A percentile compares a stretch with the other conserved stretches of the same genome.
These are phyloP conservation scores for Dendrolimus pini DNA, from an alignment of 2,888 invertebrate species.

Conservation along the genomic window DNA sequence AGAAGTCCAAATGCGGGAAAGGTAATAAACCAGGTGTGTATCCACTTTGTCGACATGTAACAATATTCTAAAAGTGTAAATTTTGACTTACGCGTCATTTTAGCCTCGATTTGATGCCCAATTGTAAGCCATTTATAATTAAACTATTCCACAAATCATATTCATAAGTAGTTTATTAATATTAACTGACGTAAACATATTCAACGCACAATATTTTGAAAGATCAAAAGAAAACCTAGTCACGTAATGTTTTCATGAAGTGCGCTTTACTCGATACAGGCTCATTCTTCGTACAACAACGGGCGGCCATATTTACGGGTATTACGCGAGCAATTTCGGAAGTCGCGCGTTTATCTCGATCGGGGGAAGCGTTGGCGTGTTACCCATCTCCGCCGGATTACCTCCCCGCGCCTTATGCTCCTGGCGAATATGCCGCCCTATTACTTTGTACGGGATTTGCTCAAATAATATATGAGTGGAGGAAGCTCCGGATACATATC, in stretches of 20 bases:
- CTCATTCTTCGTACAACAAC: background rate
- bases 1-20: too few species aligned
- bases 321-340: slow-evolving; percentile 15
- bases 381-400: slow-evolving; percentile 20
- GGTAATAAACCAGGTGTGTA: too few species aligned
- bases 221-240: background rate
- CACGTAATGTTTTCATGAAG: slow-evolving; percentile 9
- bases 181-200: too few species aligned
- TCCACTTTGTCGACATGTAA: too few species aligned
- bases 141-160: too few species aligned
- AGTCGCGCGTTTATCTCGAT: slow-evolving; percentile 16
- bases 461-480: background rate
- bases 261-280: background rate
- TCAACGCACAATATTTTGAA: too few species aligned
- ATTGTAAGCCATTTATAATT: too few species aligned
- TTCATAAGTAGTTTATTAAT: too few species aligned
- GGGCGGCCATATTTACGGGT: slow-evolving; percentile 6
- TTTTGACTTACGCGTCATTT: too few species aligned
- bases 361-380: slow-evolving; percentile 8
- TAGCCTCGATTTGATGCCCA: too few species aligned
- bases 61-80: too few species aligned
- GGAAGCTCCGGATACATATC: too few species aligned
- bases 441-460: slow-evolving; percentile 2
- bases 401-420: slow-evolving; percentile 4
- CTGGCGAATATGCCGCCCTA: slow-evolving; percentile 4